A percentile compares a stretch with the other conserved stretches of the same genome.
phyloP scores from a whole-genome alignment of 1,140 invertebrate genomes.

The Procambarus clarkii region DNA sequence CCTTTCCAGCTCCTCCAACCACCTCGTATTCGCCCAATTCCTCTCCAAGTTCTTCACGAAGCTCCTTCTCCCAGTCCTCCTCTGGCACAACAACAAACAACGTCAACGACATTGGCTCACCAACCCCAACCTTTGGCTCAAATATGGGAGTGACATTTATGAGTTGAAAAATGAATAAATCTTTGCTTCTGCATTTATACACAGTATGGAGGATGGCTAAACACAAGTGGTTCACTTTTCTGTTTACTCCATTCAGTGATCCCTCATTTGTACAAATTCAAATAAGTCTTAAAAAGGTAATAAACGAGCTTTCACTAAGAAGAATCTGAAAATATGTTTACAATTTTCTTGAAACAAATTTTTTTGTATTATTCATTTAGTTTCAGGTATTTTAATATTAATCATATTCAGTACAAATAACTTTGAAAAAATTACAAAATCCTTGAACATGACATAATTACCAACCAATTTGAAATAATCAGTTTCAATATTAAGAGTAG shows the following conservation, averaged over 20 bases:
- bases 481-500: no score
- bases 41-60: constrained; percentile 93
- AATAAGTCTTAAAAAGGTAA: no score
- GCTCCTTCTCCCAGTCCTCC: constrained; percentile 84
- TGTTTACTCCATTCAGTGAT: background rate
- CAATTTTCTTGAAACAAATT: no score
- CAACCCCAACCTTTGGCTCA: constrained; percentile 33
- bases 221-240: background rate
- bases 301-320: no score
- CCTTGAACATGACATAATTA: no score
- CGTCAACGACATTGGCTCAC: constrained; percentile 40
- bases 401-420: no score
- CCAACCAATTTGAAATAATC: no score
- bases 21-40: constrained; percentile 95
- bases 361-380: no score
- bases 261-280: background rate
- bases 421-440: no score
- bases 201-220: background rate
- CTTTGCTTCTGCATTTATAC: background rate
- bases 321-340: no score
- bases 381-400: no score
- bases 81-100: constrained; percentile 59
- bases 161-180: background rate
- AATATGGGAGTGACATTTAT: background rate
- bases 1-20: constrained; percentile 79